A percentile compares a stretch with the other conserved stretches of the same genome.
Evolutionary conservation across 37 sponge, comb jelly and placozoan genomes (phyloP).

Genomic region (Oopsacas minuta): DNA sequence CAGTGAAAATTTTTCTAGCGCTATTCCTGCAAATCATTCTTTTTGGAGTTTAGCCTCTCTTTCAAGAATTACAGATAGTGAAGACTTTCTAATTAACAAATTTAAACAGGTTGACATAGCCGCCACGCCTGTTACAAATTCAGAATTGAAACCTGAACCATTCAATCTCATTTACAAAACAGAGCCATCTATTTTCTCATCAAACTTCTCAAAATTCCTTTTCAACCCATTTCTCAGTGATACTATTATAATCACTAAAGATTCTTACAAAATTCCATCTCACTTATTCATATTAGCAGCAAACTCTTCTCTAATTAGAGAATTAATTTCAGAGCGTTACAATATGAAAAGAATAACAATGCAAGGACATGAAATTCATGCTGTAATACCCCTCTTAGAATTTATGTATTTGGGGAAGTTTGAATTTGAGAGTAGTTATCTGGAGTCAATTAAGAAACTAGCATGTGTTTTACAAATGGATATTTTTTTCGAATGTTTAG

Average conservation of each 20-base stretch:
- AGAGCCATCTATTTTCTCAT: neutral
- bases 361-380: neutral
- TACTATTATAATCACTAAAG: neutral
- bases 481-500: neutral
- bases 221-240: neutral
- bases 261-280: neutral
- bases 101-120: neutral
- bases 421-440: conserved; percentile 3
- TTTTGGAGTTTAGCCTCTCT: neutral
- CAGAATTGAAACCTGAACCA: neutral
- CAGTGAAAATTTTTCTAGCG: neutral
- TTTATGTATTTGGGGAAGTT: conserved; percentile 13
- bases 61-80: neutral
- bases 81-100: neutral
- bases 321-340: neutral
- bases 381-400: neutral
- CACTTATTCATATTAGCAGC: neutral
- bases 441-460: neutral
- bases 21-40: neutral
- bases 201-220: neutral
- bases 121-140: neutral
- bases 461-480: neutral
- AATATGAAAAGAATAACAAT: neutral
- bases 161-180: neutral
- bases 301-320: neutral